phyloP scores from a whole-genome alignment of 37 sponge, comb jelly and placozoan genomes.

The Eunapius fragilis region DNA sequence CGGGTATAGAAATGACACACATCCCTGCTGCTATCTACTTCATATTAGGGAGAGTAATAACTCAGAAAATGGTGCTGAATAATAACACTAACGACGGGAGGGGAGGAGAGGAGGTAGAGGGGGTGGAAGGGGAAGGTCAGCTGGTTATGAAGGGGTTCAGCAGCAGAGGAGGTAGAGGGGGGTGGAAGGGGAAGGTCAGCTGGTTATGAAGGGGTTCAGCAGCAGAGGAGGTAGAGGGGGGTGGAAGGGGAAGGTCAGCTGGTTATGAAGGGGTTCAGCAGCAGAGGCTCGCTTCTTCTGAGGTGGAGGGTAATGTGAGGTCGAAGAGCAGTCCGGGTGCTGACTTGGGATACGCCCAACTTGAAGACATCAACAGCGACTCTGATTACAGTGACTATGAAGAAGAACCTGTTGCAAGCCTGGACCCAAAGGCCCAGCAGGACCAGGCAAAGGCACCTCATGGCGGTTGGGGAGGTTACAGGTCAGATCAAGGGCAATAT shows the following conservation, averaged over 20 bases:
- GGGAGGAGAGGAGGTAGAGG: no score
- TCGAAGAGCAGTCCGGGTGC: not conserved
- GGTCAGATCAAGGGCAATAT: not conserved
- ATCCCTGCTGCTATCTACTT: no score
- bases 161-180: no score
- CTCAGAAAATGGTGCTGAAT: no score
- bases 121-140: no score
- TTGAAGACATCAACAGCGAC: constrained; percentile 49
- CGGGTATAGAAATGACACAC: no score
- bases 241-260: not conserved
- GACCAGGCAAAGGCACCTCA: not conserved
- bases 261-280: not conserved
- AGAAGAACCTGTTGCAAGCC: not conserved
- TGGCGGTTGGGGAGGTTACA: not conserved
- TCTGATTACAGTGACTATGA: constrained; percentile 41
- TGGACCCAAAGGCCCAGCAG: not conserved
- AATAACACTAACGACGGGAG: no score
- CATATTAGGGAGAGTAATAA: no score
- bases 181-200: no score
- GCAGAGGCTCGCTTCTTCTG: not conserved
- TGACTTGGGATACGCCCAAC: constrained; percentile 22
- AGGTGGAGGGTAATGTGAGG: not conserved
- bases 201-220: no score
- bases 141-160: no score
- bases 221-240: not conserved